Conservation (phyloP, 23 tunicate species). For the Clavelina lepadiformis region DNA sequence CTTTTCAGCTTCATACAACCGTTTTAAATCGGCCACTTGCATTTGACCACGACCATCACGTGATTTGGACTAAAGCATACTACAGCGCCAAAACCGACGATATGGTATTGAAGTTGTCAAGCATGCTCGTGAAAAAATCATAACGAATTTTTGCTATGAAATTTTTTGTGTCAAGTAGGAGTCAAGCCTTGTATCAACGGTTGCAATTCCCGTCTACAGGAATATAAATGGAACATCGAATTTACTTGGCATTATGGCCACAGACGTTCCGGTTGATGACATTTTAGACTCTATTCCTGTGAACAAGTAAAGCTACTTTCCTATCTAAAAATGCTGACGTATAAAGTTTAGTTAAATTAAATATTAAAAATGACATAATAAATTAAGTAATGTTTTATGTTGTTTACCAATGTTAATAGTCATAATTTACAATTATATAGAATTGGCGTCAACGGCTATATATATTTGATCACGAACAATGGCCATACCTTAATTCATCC, state of each 20-base stretch:
- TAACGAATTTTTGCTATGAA: no score
- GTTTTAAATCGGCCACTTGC: conserved; percentile 79
- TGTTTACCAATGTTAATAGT: background rate
- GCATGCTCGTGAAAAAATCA: no score
- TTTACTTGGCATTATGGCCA: conserved; percentile 68
- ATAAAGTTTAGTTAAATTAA: background rate
- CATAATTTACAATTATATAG: conserved; percentile 12
- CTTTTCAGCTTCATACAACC: conserved; percentile 40
- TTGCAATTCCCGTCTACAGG: conserved; percentile 54
- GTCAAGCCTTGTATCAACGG: conserved; percentile 6
- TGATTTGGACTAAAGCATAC: conserved; percentile 76
- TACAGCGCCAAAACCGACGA: conserved; percentile 29
- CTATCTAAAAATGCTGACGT: background rate
- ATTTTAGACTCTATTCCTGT: conserved; percentile 53
- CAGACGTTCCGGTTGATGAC: conserved; percentile 51
- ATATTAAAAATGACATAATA: background rate
- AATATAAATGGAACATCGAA: conserved; percentile 8
- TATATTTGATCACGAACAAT: conserved; percentile 63
- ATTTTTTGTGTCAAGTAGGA: no score
- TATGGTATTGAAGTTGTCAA: conserved; percentile 24
- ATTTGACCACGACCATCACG: conserved; percentile 37
- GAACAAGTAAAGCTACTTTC: conserved; percentile 43
- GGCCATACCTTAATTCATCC: conserved; percentile 69
- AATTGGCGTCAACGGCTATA: conserved; percentile 63
- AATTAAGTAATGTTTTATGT: background rate